Base-by-base conservation (phyloP, 1,140 invertebrate genomes). In the Melipona quadrifasciata region DNA sequence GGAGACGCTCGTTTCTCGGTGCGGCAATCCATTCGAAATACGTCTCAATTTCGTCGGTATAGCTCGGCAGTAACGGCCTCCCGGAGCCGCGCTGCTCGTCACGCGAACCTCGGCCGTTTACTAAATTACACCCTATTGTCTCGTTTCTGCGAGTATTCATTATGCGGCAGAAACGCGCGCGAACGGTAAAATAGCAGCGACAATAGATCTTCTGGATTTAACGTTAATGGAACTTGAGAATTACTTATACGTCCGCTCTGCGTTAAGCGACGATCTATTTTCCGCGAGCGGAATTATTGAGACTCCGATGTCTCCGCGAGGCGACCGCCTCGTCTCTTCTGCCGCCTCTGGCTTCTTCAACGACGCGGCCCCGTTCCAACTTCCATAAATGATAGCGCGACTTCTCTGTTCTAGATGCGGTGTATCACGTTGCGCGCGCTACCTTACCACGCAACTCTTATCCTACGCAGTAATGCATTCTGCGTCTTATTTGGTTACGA, bases 1-100 rank as follows among this genome's bases (percentile, higher is more conserved):
- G 75, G 85, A 68, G 82, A 51, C 61, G 65, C 61, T 86, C 87
- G 81, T 88, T 76, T 27, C 80, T 67, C 58, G 64, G 74, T 21
- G 53, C 81, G 70, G 81, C 78, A 77, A 86, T 64, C 61, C 65
- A 71, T 73, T 87, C 74, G 27, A 58, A 61, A 86, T 87, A 82
- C 85, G 86, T 86, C 72, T 78, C 73, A 80, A 80, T 80, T 72
- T 57, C 79, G 24, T 68, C n/a, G 53, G 21, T 39, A 31, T 47
- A 24, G 47, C 51, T 17, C n/a, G 27, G 6, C 24, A 21, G 61
- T 51, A 58, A 75, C 73, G 73, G 55, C 47, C 73, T 58, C 55
- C 6, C 55, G 21, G 55, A 21, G 12, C 73, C 31, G 21, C n/a
- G n/a, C n/a, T 34, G 61, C 39, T 65, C 76, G 76, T 78, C 76